A percentile compares a stretch with the other conserved stretches of the same genome.
phyloP scores from a whole-genome alignment of 2,113 vertebrate species.

The Pitta sordida region DNA sequence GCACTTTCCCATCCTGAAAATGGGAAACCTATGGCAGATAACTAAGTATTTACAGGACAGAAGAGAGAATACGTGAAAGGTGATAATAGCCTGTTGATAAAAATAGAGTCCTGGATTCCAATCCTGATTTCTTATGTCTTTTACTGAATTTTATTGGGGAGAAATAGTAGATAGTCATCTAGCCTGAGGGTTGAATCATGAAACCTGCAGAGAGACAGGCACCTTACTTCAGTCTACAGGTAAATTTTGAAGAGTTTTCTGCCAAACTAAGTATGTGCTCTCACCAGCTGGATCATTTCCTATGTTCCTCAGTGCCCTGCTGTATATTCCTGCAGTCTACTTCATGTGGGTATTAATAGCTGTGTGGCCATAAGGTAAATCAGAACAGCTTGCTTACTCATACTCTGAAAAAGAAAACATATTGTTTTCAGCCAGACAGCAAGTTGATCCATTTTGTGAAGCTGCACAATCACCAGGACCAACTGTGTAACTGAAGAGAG shows the following conservation, averaged over 20 bases:
- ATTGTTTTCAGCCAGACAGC: neutral
- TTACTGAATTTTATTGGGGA: neutral
- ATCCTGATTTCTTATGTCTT: neutral
- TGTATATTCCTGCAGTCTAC: fast-evolving
- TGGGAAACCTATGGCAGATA: neutral
- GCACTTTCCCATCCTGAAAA: neutral
- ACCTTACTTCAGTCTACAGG: neutral
- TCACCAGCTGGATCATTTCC: neutral
- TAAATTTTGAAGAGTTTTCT: neutral
- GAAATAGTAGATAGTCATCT: neutral
- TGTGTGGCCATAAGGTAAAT: neutral
- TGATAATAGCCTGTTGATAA: neutral
- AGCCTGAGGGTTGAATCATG: neutral
- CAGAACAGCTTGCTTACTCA: neutral
- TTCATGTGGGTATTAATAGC: neutral
- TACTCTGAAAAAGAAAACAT: neutral
- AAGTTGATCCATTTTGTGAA: neutral
- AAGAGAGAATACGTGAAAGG: neutral
- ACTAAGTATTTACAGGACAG: neutral
- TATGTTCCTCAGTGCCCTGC: neutral
- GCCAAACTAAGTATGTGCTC: neutral
- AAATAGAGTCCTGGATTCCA: neutral
- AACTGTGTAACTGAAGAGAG: neutral
- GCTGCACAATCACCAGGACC: neutral
- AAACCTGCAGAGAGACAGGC: neutral